Conservation (phyloP, 1,140 invertebrate genomes). For the Drosophila burlai region DNA sequence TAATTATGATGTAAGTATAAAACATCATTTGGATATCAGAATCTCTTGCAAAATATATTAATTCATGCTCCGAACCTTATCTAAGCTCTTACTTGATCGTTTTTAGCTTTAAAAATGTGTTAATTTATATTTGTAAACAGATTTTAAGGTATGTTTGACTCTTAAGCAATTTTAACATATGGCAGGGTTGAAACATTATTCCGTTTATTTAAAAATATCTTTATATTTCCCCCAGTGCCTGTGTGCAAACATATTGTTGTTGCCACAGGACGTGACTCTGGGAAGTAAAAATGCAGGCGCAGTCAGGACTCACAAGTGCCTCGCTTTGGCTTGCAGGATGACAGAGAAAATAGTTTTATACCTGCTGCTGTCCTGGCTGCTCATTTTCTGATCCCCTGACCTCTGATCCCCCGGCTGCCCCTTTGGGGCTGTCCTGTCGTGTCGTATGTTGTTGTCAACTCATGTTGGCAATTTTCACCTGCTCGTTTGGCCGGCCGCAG, state of each 20-base stretch:
- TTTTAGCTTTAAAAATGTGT: too few relatives aligned
- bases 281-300: constrained; percentile 39
- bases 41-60: too few relatives aligned
- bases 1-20: too few relatives aligned
- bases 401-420: background rate
- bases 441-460: constrained; percentile 65
- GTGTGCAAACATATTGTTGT: constrained; percentile 5
- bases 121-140: too few relatives aligned
- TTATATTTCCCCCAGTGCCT: background rate
- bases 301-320: constrained; percentile 28
- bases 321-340: constrained; percentile 41
- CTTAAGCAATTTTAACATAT: too few relatives aligned
- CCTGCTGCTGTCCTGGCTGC: constrained; percentile 46
- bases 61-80: too few relatives aligned
- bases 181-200: too few relatives aligned
- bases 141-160: too few relatives aligned
- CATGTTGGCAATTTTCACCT: constrained; percentile 82
- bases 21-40: too few relatives aligned
- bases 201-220: too few relatives aligned
- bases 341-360: constrained; percentile 78
- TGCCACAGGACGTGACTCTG: constrained; percentile 67
- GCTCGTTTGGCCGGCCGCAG: constrained; percentile 60
- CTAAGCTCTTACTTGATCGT: too few relatives aligned
- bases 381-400: constrained; percentile 63
- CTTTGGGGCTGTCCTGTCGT: constrained; percentile 6